Evolutionary conservation across 2,113 vertebrate species (phyloP).

Genomic region (Sminthopsis crassicaudata): DNA sequence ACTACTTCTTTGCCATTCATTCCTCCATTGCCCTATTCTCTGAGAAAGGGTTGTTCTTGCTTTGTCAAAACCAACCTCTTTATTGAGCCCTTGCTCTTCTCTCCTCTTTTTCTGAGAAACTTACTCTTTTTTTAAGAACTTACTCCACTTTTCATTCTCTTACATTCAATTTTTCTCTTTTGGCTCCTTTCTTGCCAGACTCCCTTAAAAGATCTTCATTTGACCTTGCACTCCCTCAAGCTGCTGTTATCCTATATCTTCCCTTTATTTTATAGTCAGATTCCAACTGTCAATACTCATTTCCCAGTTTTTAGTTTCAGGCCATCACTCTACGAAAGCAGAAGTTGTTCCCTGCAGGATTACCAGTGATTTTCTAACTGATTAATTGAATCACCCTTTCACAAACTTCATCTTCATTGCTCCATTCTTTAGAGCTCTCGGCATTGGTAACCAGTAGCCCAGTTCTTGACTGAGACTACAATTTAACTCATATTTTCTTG

Average conservation of each 20-base stretch:
- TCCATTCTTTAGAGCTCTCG: not conserved
- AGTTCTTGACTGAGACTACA: not conserved
- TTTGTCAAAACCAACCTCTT: no score
- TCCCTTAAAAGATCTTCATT: not conserved
- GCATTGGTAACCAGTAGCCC: not conserved
- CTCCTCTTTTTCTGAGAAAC: not conserved
- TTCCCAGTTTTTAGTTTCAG: not conserved
- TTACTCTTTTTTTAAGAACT: not conserved
- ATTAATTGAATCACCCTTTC: not conserved
- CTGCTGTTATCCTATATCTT: not conserved
- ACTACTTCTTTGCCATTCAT: not conserved
- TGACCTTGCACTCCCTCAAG: not conserved
- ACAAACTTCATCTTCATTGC: not conserved
- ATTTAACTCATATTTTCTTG: not conserved
- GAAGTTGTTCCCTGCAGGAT: not conserved
- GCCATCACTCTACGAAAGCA: not conserved
- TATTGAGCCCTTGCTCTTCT: no score
- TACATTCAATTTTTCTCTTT: not conserved
- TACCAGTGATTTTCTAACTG: not conserved
- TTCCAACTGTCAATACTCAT: not conserved
- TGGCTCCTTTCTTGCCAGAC: not conserved
- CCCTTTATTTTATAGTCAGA: not conserved
- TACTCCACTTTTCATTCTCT: not conserved
- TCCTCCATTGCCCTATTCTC: not conserved
- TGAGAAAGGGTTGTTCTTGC: not conserved